phyloP scores from a whole-genome alignment of 2,888 invertebrate species.

The Drosophila prostipennis region DNA sequence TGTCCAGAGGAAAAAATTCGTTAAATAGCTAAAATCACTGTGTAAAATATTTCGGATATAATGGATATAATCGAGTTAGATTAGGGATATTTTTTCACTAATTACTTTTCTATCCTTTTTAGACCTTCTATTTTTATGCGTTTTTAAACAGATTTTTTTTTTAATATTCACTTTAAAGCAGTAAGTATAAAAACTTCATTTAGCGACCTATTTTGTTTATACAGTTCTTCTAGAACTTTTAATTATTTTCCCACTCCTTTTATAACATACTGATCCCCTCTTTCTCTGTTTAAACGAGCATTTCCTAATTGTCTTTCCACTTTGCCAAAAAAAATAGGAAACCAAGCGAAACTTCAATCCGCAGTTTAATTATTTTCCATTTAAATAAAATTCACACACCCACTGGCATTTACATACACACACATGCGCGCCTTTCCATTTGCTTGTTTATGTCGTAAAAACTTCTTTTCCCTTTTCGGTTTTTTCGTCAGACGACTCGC shows the following conservation, averaged over 20 bases:
- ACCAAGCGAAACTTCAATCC: conserved; percentile 59
- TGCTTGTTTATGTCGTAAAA: conserved; percentile 64
- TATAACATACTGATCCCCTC: neutral
- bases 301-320: conserved; percentile 74
- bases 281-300: conserved; percentile 51
- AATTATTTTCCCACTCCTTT: conserved; percentile 8
- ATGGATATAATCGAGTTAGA: conserved; percentile 23
- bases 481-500: conserved; percentile 27
- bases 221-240: conserved; percentile 8
- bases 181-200: neutral
- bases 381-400: conserved; percentile 66
- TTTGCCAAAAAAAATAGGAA: conserved; percentile 42
- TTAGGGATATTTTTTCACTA: conserved; percentile 38
- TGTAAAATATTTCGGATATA: conserved; percentile 5
- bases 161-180: conserved; percentile 27
- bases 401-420: conserved; percentile 10
- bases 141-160: too few relatives aligned
- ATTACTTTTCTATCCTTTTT: too few relatives aligned
- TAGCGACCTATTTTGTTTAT: neutral
- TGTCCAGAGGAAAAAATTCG: conserved; percentile 4
- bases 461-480: conserved; percentile 54
- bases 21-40: neutral
- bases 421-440: conserved; percentile 12
- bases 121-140: too few relatives aligned
- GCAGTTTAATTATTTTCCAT: conserved; percentile 77